Evolutionary conservation across 2,113 vertebrate species (phyloP).

Genomic region (Dipodomys merriami): DNA sequence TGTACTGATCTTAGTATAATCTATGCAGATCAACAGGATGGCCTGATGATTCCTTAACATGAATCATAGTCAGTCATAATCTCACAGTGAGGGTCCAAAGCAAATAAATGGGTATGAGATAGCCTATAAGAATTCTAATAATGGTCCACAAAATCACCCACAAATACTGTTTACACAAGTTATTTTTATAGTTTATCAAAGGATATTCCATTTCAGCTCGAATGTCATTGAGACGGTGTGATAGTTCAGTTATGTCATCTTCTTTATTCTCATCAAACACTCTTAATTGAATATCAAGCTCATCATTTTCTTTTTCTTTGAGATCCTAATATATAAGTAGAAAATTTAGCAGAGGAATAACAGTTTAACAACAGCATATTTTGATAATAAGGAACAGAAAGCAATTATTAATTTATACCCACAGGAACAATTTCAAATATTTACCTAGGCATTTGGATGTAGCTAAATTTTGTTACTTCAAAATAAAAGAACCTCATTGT

Average conservation of each 20-base stretch:
- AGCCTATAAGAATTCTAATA: constrained; percentile 40
- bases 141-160: background rate
- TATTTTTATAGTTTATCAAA: constrained; percentile 79
- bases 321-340: constrained; percentile 89
- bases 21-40: constrained; percentile 6
- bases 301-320: constrained; percentile 96
- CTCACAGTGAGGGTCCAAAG: constrained; percentile 27
- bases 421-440: constrained; percentile 34
- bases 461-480: constrained; percentile 9
- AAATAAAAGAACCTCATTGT: constrained; percentile 42
- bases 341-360: constrained; percentile 61
- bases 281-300: constrained; percentile 98
- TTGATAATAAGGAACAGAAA: constrained; percentile 44
- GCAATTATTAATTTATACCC: constrained; percentile 27
- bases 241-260: constrained; percentile 96
- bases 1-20: background rate
- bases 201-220: constrained; percentile 99
- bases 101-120: constrained; percentile 36
- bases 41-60: constrained; percentile 8
- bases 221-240: constrained; percentile 97
- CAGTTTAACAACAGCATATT: constrained; percentile 45
- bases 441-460: background rate
- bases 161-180: constrained; percentile 38
- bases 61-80: constrained; percentile 7
- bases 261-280: constrained; percentile 99